A percentile compares a stretch with the other conserved stretches of the same genome.
These are phyloP conservation scores for Psammodynastes pulverulentus DNA, from an alignment of 2,113 vertebrate species.

Conservation along the genomic window DNA sequence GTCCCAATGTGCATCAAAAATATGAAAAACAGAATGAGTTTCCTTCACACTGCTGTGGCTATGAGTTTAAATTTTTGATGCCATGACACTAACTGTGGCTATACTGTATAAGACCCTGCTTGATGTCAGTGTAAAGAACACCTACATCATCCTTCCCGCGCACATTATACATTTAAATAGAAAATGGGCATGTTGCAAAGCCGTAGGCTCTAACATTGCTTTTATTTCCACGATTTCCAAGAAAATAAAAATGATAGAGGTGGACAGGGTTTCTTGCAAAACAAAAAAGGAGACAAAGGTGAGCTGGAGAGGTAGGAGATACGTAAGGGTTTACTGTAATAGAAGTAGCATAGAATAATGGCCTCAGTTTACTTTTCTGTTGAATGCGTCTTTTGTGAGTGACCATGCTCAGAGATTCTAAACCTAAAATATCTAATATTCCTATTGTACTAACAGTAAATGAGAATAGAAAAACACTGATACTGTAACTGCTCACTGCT, in stretches of 20 bases:
- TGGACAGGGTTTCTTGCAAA: not conserved
- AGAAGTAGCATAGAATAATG: not conserved
- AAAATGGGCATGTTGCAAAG: not conserved
- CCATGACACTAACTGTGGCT: not conserved
- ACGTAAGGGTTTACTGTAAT: not conserved
- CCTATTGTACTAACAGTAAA: not conserved
- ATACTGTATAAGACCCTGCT: not conserved
- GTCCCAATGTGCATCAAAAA: not conserved
- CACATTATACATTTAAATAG: not conserved
- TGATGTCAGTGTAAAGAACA: not conserved
- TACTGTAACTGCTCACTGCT: not conserved
- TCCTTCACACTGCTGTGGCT: not conserved
- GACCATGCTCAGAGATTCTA: not conserved
- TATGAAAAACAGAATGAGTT: not conserved
- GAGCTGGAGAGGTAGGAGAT: not conserved
- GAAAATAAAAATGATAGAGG: not conserved
- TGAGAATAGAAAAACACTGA: not conserved
- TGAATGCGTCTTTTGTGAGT: not conserved
- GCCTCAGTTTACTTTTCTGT: not conserved
- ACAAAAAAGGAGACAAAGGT: not conserved
- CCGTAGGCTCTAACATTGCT: not conserved
- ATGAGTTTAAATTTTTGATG: not conserved
- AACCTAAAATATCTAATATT: not conserved
- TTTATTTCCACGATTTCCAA: not conserved
- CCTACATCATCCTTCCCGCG: not conserved